These are phyloP conservation scores for Zaprionus ghesquierei DNA, from an alignment of 1,140 invertebrate species.

Conservation along the genomic window DNA sequence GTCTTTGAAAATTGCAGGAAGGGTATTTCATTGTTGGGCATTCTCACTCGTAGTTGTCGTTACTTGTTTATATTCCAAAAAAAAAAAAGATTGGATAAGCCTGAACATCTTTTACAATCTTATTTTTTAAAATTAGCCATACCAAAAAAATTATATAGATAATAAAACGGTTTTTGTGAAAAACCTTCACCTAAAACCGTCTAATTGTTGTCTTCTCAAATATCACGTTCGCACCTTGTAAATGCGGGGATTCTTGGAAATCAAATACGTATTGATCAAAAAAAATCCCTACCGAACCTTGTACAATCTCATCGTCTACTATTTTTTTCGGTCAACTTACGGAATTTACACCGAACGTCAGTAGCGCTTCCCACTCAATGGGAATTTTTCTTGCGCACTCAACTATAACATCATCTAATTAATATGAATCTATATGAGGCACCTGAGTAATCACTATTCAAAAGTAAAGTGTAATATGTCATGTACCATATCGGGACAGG, in stretches of 20 bases:
- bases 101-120: too few relatives aligned
- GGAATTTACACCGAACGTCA: background rate
- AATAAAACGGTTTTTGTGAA: too few relatives aligned
- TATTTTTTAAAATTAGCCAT: too few relatives aligned
- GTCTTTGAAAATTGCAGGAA: too few relatives aligned
- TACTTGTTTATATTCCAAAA: too few relatives aligned
- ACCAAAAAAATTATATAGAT: too few relatives aligned
- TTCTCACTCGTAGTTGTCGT: too few relatives aligned
- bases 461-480: background rate
- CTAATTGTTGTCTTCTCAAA: background rate
- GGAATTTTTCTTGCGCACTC: conserved; percentile 9
- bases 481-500: background rate
- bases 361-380: background rate
- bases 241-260: background rate
- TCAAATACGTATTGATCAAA: background rate
- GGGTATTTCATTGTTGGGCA: too few relatives aligned
- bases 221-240: background rate
- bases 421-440: background rate
- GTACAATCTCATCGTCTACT: background rate
- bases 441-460: background rate
- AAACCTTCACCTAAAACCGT: background rate
- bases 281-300: background rate
- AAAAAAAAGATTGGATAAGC: too few relatives aligned
- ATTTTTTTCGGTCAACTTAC: background rate
- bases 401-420: conserved; percentile 16